Evolutionary conservation across 1,140 invertebrate genomes (phyloP).

Genomic region (Pogonus chalceus): DNA sequence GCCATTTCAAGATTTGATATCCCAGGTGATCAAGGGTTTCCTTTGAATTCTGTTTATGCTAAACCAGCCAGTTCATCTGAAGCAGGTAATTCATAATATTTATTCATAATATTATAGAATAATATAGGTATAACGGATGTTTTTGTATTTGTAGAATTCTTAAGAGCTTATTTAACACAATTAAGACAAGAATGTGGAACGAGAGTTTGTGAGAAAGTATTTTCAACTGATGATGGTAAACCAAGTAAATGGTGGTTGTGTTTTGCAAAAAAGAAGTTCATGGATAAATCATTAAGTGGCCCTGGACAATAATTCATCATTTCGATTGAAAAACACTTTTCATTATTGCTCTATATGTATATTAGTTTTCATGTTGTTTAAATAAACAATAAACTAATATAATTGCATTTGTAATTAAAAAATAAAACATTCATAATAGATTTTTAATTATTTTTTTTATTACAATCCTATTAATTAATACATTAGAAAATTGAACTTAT

Average conservation of each 20-base stretch:
- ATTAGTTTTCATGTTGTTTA: too few species aligned
- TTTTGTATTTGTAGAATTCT: conserved; percentile 56
- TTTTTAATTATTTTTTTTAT: too few species aligned
- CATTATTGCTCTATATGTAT: too few species aligned
- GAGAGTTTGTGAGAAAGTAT: conserved; percentile 86
- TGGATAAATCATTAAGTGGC: conserved; percentile 93
- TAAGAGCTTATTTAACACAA: conserved; percentile 91
- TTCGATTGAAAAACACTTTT: too few species aligned
- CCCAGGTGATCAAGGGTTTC: conserved; percentile 92
- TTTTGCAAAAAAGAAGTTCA: conserved; percentile 98
- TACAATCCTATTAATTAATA: too few species aligned
- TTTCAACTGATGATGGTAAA: conserved; percentile 79
- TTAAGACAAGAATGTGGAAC: conserved; percentile 88
- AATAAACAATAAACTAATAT: too few species aligned
- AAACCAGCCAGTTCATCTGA: conserved; percentile 71
- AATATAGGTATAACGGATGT: conserved; percentile 9
- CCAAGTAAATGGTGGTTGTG: conserved; percentile 99
- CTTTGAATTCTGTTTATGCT: conserved; percentile 94
- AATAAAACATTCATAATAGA: too few species aligned
- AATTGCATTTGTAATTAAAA: too few species aligned
- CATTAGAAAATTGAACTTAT: too few species aligned
- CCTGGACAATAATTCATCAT: conserved; percentile 60
- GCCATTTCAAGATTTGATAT: conserved; percentile 94
- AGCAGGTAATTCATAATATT: conserved; percentile 47
- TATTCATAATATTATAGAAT: conserved; percentile 10